These are phyloP conservation scores for Leucoraja erinaceus DNA, from an alignment of 2,113 vertebrate genomes.

Conservation along the genomic window DNA sequence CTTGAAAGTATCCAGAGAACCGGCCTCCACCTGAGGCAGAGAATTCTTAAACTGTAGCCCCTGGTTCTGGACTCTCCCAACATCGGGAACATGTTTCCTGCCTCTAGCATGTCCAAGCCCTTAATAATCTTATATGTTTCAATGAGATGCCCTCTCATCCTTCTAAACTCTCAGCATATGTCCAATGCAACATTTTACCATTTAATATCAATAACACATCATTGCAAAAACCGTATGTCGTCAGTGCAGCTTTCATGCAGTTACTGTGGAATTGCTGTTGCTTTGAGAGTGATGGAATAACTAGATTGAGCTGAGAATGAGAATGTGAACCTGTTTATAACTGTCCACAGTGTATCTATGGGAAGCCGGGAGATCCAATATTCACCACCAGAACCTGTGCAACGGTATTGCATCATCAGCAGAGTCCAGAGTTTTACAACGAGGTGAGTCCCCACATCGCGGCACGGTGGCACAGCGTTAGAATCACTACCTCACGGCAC, in stretches of 20 bases:
- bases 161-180: neutral
- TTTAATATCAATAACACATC: neutral
- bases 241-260: neutral
- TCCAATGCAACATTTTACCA: neutral
- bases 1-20: too few species aligned
- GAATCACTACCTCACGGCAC: too few species aligned
- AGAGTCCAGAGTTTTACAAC: constrained; percentile 90
- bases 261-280: neutral
- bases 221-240: neutral
- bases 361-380: constrained; percentile 76
- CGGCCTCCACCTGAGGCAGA: too few species aligned
- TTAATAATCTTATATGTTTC: too few species aligned
- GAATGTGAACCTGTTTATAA: neutral
- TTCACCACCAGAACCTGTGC: constrained; percentile 69
- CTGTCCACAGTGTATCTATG: constrained; percentile 82
- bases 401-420: constrained; percentile 86
- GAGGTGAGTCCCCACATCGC: constrained; percentile 65
- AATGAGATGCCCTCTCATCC: too few species aligned
- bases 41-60: too few species aligned
- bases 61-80: too few species aligned
- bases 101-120: too few species aligned
- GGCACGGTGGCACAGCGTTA: too few species aligned
- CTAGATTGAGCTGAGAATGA: neutral
- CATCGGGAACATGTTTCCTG: too few species aligned
- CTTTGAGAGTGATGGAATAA: neutral